Percentiles rank a stretch among this genome's conserved stretches.
phyloP scores from a whole-genome alignment of 2,888 invertebrate genomes.

The Pachydiplax longipennis region DNA sequence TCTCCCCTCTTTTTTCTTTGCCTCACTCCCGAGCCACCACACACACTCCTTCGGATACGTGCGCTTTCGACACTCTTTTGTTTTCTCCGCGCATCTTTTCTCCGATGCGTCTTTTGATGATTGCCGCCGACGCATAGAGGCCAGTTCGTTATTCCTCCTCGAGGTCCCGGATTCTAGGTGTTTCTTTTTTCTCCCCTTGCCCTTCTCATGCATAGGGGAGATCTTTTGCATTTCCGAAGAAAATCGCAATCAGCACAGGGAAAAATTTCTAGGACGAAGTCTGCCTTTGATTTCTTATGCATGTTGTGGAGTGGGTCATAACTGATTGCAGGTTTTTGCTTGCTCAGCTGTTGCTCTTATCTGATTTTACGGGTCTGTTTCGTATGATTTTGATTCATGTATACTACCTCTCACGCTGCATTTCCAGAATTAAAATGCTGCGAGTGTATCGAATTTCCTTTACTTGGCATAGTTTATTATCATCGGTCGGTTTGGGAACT shows the following conservation, averaged over 20 bases:
- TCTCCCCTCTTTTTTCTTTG: neutral
- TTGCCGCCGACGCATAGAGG: slow-evolving; percentile 12
- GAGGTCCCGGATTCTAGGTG: slow-evolving; percentile 21
- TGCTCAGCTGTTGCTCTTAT: too few relatives aligned
- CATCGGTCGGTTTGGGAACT: too few relatives aligned
- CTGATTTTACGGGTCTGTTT: too few relatives aligned
- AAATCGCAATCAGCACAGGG: neutral
- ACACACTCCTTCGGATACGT: slow-evolving; percentile 3
- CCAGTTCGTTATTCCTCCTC: slow-evolving; percentile 7
- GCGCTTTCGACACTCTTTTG: slow-evolving; percentile 17
- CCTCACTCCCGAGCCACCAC: neutral
- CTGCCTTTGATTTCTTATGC: neutral
- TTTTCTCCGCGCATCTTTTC: slow-evolving; percentile 22
- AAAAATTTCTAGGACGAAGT: neutral
- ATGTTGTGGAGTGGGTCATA: too few relatives aligned
- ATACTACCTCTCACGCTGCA: too few relatives aligned
- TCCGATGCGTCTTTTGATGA: slow-evolving; percentile 22
- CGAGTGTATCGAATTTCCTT: too few relatives aligned
- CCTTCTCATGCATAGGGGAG: neutral
- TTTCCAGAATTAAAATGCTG: too few relatives aligned
- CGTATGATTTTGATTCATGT: too few relatives aligned
- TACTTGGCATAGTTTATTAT: too few relatives aligned
- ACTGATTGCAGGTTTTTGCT: too few relatives aligned
- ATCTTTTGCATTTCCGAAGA: neutral
- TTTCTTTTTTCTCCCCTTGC: neutral